Conservation (phyloP, 2,113 vertebrate genomes). For the Gopherus flavomarginatus region DNA sequence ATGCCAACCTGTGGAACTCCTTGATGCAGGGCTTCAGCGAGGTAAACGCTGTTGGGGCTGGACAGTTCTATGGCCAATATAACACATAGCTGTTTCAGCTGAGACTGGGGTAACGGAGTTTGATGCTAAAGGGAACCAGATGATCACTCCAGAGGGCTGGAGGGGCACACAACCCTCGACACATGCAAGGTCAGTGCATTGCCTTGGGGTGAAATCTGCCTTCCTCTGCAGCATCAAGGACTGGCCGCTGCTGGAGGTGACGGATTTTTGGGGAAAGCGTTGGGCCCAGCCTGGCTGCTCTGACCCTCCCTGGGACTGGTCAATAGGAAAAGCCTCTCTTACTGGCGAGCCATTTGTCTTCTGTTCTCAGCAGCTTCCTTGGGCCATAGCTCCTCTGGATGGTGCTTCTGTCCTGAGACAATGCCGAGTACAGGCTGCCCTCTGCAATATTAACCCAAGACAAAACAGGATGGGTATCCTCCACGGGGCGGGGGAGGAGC, state of each 20-base stretch:
- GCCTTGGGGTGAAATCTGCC: neutral
- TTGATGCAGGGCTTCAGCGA: neutral
- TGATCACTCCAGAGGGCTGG: neutral
- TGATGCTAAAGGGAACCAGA: neutral
- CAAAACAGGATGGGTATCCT: too few relatives aligned
- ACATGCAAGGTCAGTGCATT: neutral
- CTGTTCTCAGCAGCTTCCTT: constrained; percentile 81
- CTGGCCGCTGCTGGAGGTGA: neutral
- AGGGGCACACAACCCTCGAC: neutral
- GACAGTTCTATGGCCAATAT: neutral
- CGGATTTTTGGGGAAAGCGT: neutral
- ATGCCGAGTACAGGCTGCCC: constrained; percentile 82
- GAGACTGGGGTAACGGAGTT: neutral
- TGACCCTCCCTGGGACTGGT: neutral
- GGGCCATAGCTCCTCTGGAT: constrained; percentile 81
- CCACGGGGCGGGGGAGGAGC: neutral
- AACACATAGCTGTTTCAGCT: neutral
- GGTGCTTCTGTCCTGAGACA: constrained; percentile 68
- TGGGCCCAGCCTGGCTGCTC: neutral
- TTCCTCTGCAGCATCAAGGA: neutral
- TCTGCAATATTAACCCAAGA: constrained; percentile 66
- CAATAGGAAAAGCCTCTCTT: constrained; percentile 49
- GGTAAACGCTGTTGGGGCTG: neutral
- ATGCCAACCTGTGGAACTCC: neutral
- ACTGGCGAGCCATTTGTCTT: constrained; percentile 85